Base-by-base conservation (phyloP, 2,113 vertebrate species). In the Nymphicus hollandicus region DNA sequence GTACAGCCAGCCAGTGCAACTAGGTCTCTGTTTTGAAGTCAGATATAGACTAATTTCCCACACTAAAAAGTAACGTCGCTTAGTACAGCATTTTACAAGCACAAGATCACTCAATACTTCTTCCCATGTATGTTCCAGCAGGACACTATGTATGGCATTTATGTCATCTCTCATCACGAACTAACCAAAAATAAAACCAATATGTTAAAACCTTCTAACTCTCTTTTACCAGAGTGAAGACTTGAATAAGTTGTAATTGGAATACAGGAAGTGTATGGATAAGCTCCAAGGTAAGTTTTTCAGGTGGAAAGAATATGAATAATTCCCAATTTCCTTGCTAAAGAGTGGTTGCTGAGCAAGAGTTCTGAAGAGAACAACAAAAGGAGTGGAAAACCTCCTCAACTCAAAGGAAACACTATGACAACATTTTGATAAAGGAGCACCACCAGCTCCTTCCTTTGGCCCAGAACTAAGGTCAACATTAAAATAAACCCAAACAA, bases 121-220 rank as follows among this genome's bases (percentile, higher is more conserved):
- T 22, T 18, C 15, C 17, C 6, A 28, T 0, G 4, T 55, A 55
- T 2, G 1, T 74, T 91, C 16, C 11, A 22, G 50, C 25, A 88
- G 70, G 43, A 79, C 43, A 82, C 8, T 0, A 76, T 11, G 6
- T 9, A 76, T 7, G 13, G 19, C 33, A 31, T 37, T 63, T 56
- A 14, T 15, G 16, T 63, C 18, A 49, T 18, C 39, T 44, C 50
- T 72, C 74, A 60, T 43, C 23, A 85, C 0, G 2, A 0, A 0
- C 25, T 71, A 55, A 60, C 18, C 3, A 37, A 81, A 90, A 92
- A 68, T n/a, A 76, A 89, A 94, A 7, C 22, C 9, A 49, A 19
- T 12, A 25, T 3, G 79, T 68, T 39, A 68, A 85, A 82, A 37
- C 7, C 8, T 28, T 52, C 50, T 69, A 49, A 53, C 17, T 74